A percentile compares a stretch with the other conserved stretches of the same genome.
Evolutionary conservation across 1,140 invertebrate genomes (phyloP).

Genomic region (Cydia strobilella): DNA sequence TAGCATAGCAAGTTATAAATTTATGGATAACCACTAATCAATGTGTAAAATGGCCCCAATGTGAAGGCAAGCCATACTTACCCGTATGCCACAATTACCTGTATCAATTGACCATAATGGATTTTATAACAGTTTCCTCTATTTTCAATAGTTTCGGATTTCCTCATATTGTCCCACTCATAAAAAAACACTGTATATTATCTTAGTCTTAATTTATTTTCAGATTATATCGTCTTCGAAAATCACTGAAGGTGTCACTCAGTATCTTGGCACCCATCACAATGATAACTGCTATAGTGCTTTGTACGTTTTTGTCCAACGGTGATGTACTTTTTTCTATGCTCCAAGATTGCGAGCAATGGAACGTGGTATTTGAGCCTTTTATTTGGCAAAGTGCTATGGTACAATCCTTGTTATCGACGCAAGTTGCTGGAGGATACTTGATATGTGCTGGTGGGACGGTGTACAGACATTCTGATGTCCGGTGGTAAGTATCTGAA

Average conservation of each 20-base stretch:
- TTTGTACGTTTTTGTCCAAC: slow-evolving; percentile 62
- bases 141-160: too few species aligned
- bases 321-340: slow-evolving; percentile 44
- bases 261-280: slow-evolving; percentile 50
- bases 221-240: slow-evolving; percentile 65
- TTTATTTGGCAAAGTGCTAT: slow-evolving; percentile 69
- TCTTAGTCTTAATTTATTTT: slow-evolving; percentile 35
- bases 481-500: slow-evolving; percentile 61
- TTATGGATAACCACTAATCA: too few species aligned
- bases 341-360: slow-evolving; percentile 61
- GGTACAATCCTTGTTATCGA: slow-evolving; percentile 66
- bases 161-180: too few species aligned
- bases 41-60: too few species aligned
- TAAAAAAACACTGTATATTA: background rate
- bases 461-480: slow-evolving; percentile 67
- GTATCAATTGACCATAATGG: too few species aligned
- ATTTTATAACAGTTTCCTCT: too few species aligned
- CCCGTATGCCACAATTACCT: too few species aligned
- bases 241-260: slow-evolving; percentile 60
- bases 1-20: too few species aligned
- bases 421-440: slow-evolving; percentile 64
- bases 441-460: slow-evolving; percentile 64
- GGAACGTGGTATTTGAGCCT: slow-evolving; percentile 57
- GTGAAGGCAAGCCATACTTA: too few species aligned
- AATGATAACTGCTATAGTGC: slow-evolving; percentile 53